phyloP scores from a whole-genome alignment of 37 sponge, comb jelly and placozoan species.

The Petrosia ficiformis region DNA sequence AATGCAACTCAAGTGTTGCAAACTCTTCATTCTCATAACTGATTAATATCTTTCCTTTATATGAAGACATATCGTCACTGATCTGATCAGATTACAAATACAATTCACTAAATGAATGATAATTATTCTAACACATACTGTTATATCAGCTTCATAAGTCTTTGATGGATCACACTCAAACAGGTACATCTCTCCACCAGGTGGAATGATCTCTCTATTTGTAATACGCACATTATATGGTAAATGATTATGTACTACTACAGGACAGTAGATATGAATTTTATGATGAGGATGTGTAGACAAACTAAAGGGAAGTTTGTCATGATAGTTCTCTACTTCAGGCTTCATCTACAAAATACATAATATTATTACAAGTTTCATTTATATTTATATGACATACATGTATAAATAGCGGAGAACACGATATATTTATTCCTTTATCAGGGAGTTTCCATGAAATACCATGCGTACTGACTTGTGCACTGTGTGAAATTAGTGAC shows the following conservation, averaged over 20 bases:
- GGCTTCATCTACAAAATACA: neutral
- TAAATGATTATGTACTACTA: conserved; percentile 58
- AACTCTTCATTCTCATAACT: neutral
- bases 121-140: neutral
- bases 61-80: neutral
- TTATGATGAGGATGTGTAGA: conserved; percentile 27
- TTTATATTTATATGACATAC: neutral
- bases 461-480: neutral
- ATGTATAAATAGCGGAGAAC: neutral
- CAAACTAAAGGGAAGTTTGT: neutral
- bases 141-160: neutral
- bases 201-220: neutral
- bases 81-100: no score
- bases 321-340: conserved; percentile 13
- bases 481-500: neutral
- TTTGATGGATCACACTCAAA: neutral
- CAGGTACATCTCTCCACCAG: neutral
- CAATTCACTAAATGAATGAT: no score
- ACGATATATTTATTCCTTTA: neutral
- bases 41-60: neutral
- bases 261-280: conserved; percentile 41
- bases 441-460: neutral
- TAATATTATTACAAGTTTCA: neutral
- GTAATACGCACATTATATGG: conserved; percentile 16
- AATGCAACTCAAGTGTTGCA: no score